Base-by-base conservation (phyloP, 2,113 vertebrate species). In the Maccullochella peelii region DNA sequence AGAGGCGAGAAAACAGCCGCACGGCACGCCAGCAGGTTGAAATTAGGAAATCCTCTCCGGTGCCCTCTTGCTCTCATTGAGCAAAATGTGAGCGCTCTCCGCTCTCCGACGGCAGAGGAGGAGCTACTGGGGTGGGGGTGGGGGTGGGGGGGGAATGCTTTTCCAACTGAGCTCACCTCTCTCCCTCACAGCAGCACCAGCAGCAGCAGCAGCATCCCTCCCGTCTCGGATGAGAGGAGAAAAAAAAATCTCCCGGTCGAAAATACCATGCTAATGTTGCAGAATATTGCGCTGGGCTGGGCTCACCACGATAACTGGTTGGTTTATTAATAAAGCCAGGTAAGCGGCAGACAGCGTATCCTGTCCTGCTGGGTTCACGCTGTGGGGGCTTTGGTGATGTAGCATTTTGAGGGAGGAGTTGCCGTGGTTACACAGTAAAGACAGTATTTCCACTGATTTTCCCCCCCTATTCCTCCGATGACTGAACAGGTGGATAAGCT, bases 371-470 rank as follows among this genome's bases (percentile, higher is more conserved):
- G 67, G 20, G 76, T 58, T 79, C 75, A 63, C 69, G 75, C 75
- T 70, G 85, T n/a, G 77, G 81, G 80, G 86, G 85, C 70, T 79
- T 73, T 69, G 72, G 83, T 90, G 89, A 89, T 84, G 85, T 72
- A 77, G 87, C 86, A 68, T 54, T 79, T 88, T 73, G 82, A 86
- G 86, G 89, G 89, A 92, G 93, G 91, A 91, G 95, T 95, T 94
- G 90, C 92, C 92, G 84, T 95, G 95, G 95, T 95, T 95, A 95
- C 95, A 78, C 74, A 84, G 90, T 85, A 86, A 88, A 69, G 61
- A 77, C 88, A 70, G 79, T 52, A 62, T 82, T 88, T 90, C 73
- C 73, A 85, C 65, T 4, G 62, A 50, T 78, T 75, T 27, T 8
- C 6, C 42, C 12, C 42, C 12, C 42, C n/a, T 66, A 42, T 44